Base-by-base conservation (phyloP, 1,140 invertebrate species). In the Euwallacea fornicatus region DNA sequence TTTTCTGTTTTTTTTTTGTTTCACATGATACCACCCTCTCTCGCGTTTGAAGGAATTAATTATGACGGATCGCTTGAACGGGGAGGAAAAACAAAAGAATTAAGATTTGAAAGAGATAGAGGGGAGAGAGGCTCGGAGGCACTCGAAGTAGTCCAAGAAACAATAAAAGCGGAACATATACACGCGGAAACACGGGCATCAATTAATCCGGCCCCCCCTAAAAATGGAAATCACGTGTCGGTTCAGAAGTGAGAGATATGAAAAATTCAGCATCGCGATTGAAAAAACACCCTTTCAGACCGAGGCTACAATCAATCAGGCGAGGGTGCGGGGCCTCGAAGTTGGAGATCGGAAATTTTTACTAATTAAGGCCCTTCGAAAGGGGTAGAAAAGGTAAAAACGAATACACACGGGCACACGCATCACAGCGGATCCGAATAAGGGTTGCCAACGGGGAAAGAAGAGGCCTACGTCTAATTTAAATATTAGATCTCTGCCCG, bases 281-380 rank as follows among this genome's bases (percentile, higher is more conserved):
- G 66, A 68, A 68, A 67, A 62, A 69, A 69, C 67, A 62, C 67
- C 59, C 67, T 54, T 62, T 69, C 58, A 55, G 44, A 58, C 65
- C 44, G 65, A 47, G 55, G 21, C 66, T 55, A 61, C 66, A 69
- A 69, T 69, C 67, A 69, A 69, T 69, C 67, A 69, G 60, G 9
- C 50, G 42, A n/a, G 60, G 60, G 66, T 43, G 33, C 43, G 16
- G 41, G 56, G 59, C 15, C 13, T 9, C 33, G 43, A 69, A 69
- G 67, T 69, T 61, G 44, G 67, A 69, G 67, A 69, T 69, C 67
- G 67, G 67, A 69, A 69, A 69, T 69, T 69, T 69, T 69, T 69
- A 69, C 67, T 69, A 69, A 69, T 69, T 69, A 69, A 69, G 67
- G 67, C 54, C 44, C 46, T 59, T 61, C 58, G 59, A 69, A 69